Conservation (phyloP, 2,888 invertebrate genomes). For the Candidula unifasciata region DNA sequence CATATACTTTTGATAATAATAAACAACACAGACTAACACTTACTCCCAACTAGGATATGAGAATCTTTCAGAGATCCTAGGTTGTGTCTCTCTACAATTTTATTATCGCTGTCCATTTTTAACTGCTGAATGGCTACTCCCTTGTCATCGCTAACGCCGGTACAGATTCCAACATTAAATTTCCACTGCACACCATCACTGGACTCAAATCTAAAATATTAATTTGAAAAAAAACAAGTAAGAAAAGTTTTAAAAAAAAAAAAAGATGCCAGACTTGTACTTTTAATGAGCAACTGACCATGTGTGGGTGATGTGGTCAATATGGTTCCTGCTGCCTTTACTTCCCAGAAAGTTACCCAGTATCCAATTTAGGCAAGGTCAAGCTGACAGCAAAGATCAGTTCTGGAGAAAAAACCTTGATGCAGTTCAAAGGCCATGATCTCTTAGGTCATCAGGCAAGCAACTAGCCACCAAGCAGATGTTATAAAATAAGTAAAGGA, state of each 20-base stretch:
- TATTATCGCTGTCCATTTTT: background rate
- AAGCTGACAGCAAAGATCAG: too few relatives aligned
- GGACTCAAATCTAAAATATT: background rate
- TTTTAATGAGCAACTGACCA: too few relatives aligned
- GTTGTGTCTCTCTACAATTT: background rate
- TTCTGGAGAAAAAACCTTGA: too few relatives aligned
- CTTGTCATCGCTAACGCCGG: background rate
- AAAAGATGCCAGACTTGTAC: too few relatives aligned
- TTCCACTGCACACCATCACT: background rate
- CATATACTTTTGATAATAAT: background rate
- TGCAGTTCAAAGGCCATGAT: too few relatives aligned
- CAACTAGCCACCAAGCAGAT: background rate
- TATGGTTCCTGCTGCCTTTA: too few relatives aligned
- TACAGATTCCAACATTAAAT: slow-evolving; percentile 22
- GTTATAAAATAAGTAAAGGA: too few relatives aligned
- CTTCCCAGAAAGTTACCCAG: too few relatives aligned
- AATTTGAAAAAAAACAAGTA: background rate
- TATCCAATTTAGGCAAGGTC: too few relatives aligned
- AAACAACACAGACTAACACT: background rate
- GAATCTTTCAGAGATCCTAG: slow-evolving; percentile 12
- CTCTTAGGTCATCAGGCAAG: too few relatives aligned
- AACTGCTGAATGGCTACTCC: slow-evolving; percentile 1
- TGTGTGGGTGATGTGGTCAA: too few relatives aligned
- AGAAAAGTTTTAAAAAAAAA: too few relatives aligned
- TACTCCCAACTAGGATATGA: slow-evolving; percentile 26